phyloP scores from a whole-genome alignment of 2,888 invertebrate species.

The Lydus trimaculatus region DNA sequence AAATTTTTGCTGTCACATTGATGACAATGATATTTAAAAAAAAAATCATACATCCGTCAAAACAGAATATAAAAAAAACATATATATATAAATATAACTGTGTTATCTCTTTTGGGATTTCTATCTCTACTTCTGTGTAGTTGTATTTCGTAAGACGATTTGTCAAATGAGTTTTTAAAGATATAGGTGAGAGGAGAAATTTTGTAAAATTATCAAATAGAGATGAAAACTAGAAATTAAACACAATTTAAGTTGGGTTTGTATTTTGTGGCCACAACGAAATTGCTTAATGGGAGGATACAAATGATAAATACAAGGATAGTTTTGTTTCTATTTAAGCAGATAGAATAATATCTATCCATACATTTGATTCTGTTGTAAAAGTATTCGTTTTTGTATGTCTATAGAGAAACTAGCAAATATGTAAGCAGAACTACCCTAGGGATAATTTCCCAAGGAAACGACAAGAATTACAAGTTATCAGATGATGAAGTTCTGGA shows the following conservation, averaged over 20 bases:
- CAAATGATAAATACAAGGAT: background rate
- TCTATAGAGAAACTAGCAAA: slow-evolving; percentile 7
- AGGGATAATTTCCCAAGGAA: slow-evolving; percentile 23
- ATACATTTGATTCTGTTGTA: no score
- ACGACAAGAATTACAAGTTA: slow-evolving; percentile 30
- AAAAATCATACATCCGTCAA: background rate
- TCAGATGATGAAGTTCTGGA: slow-evolving; percentile 30
- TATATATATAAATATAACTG: background rate
- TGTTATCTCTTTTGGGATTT: background rate
- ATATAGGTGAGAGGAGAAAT: background rate
- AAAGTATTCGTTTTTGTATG: background rate
- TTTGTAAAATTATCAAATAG: background rate
- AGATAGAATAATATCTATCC: no score
- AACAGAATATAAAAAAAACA: no score
- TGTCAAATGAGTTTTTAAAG: background rate
- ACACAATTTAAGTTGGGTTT: background rate
- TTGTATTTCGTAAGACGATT: background rate
- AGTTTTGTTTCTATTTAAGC: no score
- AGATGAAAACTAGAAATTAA: background rate
- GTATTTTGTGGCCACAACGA: background rate
- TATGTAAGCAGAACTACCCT: slow-evolving; percentile 14
- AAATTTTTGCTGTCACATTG: background rate
- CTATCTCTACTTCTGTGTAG: background rate
- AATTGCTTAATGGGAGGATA: background rate
- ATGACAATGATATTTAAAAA: background rate